Base-by-base conservation (phyloP, 2,797 vertebrate genomes). In the Fringilla coelebs region DNA sequence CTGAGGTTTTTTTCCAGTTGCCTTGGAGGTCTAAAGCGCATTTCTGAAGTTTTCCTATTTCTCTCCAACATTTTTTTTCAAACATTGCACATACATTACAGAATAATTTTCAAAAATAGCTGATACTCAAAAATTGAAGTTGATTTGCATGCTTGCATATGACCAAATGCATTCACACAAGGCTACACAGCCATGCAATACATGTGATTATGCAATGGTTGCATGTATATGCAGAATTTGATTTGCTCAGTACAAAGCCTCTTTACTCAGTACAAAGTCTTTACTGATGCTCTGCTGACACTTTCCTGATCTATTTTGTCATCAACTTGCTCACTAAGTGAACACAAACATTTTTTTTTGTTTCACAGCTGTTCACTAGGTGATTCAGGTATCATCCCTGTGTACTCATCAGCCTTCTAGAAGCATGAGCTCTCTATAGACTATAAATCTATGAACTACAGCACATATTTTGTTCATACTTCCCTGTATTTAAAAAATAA, bases 211-310 rank as follows among this genome's bases (percentile, higher is more conserved):
- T 9, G 34, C 58, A 85, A 49, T 7, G 22, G 46, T 34, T 38
- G 65, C 25, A 28, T 13, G n/a, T 72, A 88, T 26, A 12, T 29
- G 40, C 66, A 32, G 22, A 29, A 66, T 76, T 79, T 67, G 40
- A 61, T 76, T 70, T 63, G 85, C 52, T 73, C 71, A 48, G 80
- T 73, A 77, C 58, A 96, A 96, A 96, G 84, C 78, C 81, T 90
- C 78, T 90, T 86, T 80, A 41, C 36, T 52, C 38, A 57, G 55
- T 25, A 94, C 82, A 93, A 84, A 21, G 45, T 57, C 66, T 73
- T 79, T 88, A 63, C 15, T 72, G 76, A 72, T 43, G 58, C 28
- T 86, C 62, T 94, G 80, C 90, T 86, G 83, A 85, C 62, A 52
- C 51, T 76, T 51, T 61, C 36, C 54, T n/a, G 65, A 57, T 94